Base-by-base conservation (phyloP, 2,113 vertebrate genomes). In the Campylomormyrus tamandua region DNA sequence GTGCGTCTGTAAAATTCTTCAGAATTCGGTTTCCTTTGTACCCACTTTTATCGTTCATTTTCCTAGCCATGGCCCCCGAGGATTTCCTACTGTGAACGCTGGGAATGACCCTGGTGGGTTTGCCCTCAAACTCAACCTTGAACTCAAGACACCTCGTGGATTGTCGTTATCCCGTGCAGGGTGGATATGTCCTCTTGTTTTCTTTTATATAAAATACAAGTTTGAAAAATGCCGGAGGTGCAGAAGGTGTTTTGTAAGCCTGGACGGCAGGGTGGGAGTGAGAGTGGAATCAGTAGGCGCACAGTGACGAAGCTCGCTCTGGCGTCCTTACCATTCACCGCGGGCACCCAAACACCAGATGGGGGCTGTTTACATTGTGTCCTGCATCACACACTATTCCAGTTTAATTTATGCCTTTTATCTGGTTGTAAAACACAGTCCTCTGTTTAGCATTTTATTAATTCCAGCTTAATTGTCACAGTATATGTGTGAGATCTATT, bases 1-100 rank as follows among this genome's bases (percentile, higher is more conserved):
- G 49, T n/a, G 13, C 17, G 10, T 77, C n/a, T 77, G 66, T 46
- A 19, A 91, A 84, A 21, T 89, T 87, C 70, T 88, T 92, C 91
- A 77, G 5, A 21, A 86, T 87, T 89, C 77, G 87, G 42, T 1
- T 53, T 52, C 91, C 83, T 92, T 83, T 83, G 58, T 92, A 87
- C 53, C 85, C 89, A 77, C 90, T 91, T 89, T 88, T 89, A 89
- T 89, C 83, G 74, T 84, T 90, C 89, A 87, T 91, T 92, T 89
- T 90, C 86, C 85, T 88, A 87, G 24, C 35, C 31, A n/a, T 53
- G 53, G 66, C 90, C 83, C 80, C 89, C 86, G 91, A 92, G 90
- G 87, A 24, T 91, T 39, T 89, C 83, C 35, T 70, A 70, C 24
- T 70, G 5, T 49, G 42, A 31, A 45, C 80, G 88, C 87, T 77